Base-by-base conservation (phyloP, 2,797 vertebrate species). In the Rhadinocentrus ornatus region DNA sequence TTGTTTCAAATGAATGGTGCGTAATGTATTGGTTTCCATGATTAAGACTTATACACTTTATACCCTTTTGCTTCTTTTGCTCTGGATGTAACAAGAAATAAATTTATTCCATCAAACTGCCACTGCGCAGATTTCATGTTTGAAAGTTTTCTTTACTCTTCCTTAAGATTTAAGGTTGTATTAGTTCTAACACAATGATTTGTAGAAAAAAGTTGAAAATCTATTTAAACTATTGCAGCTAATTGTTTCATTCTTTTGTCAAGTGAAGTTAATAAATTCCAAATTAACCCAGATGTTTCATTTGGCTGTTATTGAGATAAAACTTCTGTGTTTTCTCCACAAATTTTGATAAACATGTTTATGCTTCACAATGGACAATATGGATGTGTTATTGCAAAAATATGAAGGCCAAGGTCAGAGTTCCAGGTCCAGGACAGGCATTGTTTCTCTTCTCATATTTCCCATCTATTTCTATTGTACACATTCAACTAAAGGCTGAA, bases 21-120 rank as follows among this genome's bases (percentile, higher is more conserved):
- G 78, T 84, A 68, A 80, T 82, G 52, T 61, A 81, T 81, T 61
- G 41, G 52, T 58, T 77, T 48, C 73, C 67, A 63, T 78, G 73
- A 83, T 67, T 65, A 69, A 79, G 77, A 58, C 60, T 61, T 69
- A 31, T 79, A 16, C 67, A 37, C n/a, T 63, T 24, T 9, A 26
- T 44, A 37, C 50, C 35, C 22, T 50, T n/a, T 39, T 48, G 18
- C 26, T 18, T 52, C 56, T 56, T 78, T 46, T 71, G 27, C 13
- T 64, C 44, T 52, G 59, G 67, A 44, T 63, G 66, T 50, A 39
- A 10, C 13, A 59, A 32, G 63, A 63, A 59, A 20, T 37, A 26
- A 37, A 12, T 63, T 37, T 62, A 62, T 75, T 59, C 68, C 63
- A 32, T 2, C 13, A 59, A 71, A 48, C 63, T 63, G 18, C 58